Evolutionary conservation across 2,797 vertebrate genomes (phyloP), one percentile per base, ranked within the genome.

Genomic region (Otus scops): DNA sequence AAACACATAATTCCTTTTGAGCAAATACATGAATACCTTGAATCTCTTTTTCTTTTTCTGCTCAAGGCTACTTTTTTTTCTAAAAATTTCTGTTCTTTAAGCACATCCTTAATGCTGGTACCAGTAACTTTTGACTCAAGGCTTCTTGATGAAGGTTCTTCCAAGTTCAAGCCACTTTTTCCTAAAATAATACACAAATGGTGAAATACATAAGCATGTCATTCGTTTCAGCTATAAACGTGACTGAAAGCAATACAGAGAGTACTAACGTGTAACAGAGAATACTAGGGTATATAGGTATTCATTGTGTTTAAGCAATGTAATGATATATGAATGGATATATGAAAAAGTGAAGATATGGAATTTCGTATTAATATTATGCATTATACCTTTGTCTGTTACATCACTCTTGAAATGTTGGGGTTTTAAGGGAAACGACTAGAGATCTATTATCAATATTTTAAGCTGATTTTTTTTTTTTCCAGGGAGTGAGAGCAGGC

Each of bases 1-100:
- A 73, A 65, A 82, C 43, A 13, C 14, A 65, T 74, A 54, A 93
- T 12, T 82, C 34, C 19, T 75, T 74, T 74, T 54, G 24, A 94
- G 13, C 5, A 78, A 93, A 78, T 16, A 67, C 1, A 19, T 7
- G 28, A 13, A 68, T 97, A 99, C 99, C 99, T 98, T 22, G 98
- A 98, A 95, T 99, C 98, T 85, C 99, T 98, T 93, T 99, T 99
- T 95, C 99, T 98, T 98, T 98, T 99, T 96, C 99, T 98, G 98
- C 98, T 99, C 90, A 99, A 97, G 32, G 99, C 99, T 97, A 99
- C 99, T 96, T 99, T 99, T 93, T 99, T 99, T 97, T 99, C 99
- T 97, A 99, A 98, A 97, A 99, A 98, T 90, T 99, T 99, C 93
- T 98, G 98, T 95, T 99, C 99, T 97, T 99, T 99, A 81, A 99